These are phyloP conservation scores for Sebastes goodei DNA, from an alignment of 2,797 vertebrate species.

Conservation along the genomic window DNA sequence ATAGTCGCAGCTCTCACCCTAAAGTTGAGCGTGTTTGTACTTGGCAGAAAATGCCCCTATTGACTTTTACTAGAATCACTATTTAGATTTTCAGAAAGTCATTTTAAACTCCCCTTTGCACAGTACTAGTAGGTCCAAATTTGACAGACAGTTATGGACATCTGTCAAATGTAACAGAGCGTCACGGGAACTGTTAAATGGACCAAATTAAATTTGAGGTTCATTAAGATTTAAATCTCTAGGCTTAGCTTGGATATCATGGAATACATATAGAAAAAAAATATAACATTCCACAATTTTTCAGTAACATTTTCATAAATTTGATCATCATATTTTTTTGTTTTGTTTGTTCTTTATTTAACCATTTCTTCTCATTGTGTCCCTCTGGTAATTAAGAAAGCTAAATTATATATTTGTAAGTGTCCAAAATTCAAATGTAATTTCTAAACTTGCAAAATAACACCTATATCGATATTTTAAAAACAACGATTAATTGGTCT, in stretches of 20 bases:
- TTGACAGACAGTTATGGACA: neutral
- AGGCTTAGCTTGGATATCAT: neutral
- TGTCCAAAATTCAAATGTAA: constrained; percentile 1
- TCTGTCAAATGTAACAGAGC: neutral
- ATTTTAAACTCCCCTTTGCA: neutral
- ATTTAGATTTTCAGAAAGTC: neutral
- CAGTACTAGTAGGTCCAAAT: neutral
- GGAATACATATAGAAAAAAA: constrained; percentile 11
- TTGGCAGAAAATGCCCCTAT: neutral
- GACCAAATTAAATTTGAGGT: neutral
- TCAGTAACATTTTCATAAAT: neutral
- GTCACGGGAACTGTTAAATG: neutral
- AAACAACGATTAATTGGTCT: neutral
- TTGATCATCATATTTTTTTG: neutral
- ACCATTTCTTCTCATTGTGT: neutral
- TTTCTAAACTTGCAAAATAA: neutral
- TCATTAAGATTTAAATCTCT: neutral
- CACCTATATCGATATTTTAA: neutral
- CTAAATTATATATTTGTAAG: neutral
- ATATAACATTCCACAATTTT: constrained; percentile 20
- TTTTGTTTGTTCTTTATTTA: neutral
- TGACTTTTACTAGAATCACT: neutral
- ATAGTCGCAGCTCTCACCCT: neutral
- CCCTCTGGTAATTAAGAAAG: neutral
- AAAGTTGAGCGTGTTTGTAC: neutral